phyloP scores from a whole-genome alignment of 2,888 invertebrate species.

The Epirrhoe alternata region DNA sequence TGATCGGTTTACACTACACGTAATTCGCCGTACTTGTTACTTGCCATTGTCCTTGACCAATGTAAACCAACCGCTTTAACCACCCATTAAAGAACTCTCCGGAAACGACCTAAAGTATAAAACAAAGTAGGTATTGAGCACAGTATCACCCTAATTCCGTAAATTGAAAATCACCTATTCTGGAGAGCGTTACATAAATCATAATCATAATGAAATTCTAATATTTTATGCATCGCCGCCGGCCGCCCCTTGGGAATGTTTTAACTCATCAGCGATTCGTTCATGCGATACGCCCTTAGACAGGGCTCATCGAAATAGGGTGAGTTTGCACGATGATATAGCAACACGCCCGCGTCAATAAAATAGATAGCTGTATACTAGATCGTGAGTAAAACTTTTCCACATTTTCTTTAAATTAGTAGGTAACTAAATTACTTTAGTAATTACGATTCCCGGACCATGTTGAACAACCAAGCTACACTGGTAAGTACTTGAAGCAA shows the following conservation, averaged over 20 bases:
- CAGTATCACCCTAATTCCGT: conserved; percentile 10
- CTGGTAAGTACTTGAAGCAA: no score
- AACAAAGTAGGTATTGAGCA: background rate
- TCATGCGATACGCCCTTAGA: conserved; percentile 75
- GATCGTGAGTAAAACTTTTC: no score
- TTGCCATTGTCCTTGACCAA: no score
- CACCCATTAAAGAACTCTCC: background rate
- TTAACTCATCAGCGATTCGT: conserved; percentile 70
- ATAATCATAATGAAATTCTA: conserved; percentile 60
- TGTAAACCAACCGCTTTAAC: no score
- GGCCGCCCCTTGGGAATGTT: conserved; percentile 45
- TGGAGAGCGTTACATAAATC: conserved; percentile 40
- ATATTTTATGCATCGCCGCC: conserved; percentile 58
- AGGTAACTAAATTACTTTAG: no score
- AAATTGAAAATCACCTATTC: conserved; percentile 20
- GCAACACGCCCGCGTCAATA: background rate
- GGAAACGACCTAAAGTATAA: conserved; percentile 2
- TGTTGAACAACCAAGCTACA: no score
- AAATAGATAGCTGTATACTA: background rate
- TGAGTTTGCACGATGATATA: conserved; percentile 33
- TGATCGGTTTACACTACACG: no score
- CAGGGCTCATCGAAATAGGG: conserved; percentile 68
- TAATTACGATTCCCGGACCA: no score
- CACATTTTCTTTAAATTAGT: no score
- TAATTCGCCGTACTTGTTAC: no score